Base-by-base conservation (phyloP, 1,140 invertebrate genomes). In the Drosophila prosaltans region DNA sequence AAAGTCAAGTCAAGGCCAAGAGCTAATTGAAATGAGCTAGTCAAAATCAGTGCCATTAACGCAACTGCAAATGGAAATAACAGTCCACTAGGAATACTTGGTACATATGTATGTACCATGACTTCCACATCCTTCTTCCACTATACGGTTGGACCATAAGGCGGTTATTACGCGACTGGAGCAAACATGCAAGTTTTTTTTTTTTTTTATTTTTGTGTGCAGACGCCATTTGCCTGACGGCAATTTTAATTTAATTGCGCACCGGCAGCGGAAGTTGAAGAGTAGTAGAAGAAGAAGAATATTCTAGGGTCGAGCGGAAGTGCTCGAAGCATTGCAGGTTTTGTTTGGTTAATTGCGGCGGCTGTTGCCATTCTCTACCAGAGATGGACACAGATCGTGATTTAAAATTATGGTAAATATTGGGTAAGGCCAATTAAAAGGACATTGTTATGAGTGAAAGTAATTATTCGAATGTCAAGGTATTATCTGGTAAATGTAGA, bases 161-260 rank as follows among this genome's bases (percentile, higher is more conserved):
- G 21, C 43, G 2, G 11, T 24, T 48, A 24, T 48, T 24, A 48
- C 21, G 45, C 21, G 45, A 48, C 45, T 48, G 16, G 11, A 41
- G 24, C 60, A 45, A 21, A 28, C 40, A 45, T 41, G 28, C 11
- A 41, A 32, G 48, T 66, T 28, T 51, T 16, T 11, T 40, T 63
- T 61, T 43, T 55, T 5, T 55, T 65, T 51, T n/a, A 39, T 36
- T 40, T 41, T 7, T 55, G 54, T 32, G 26, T 39, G 36, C 28
- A 48, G 32, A 60, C 65, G 30, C 40, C 32, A 68, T 45, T 69
- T 54, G 45, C 58, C 63, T 45, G 48, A 30, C 64, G 40, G 67
- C 65, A 65, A 74, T 79, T 86, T 86, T 77, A 72, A 86, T 82
- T 79, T 86, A 86, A 82, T 81, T 75, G 78, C 81, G 69, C 45